Conservation (phyloP, 2,888 invertebrate species). For the Diarsia mendica region DNA sequence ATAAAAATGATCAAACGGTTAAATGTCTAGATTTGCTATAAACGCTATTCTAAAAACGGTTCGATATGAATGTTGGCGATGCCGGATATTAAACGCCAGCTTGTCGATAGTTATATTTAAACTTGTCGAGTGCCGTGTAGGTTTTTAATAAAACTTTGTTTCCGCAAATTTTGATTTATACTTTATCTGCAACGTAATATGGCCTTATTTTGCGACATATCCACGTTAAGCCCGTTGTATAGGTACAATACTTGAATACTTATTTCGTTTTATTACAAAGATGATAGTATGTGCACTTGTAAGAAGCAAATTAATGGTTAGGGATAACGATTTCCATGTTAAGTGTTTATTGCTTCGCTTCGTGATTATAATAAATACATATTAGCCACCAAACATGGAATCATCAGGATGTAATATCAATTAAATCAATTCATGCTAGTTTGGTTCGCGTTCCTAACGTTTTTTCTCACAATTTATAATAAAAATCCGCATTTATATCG, state of each 20-base stretch:
- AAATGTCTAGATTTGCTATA: slow-evolving; percentile 57
- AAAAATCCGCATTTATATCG: slow-evolving; percentile 33
- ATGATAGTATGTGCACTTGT: slow-evolving; percentile 1
- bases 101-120: slow-evolving; percentile 62
- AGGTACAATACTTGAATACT: background rate
- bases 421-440: slow-evolving; percentile 32
- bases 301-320: slow-evolving; percentile 8
- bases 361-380: slow-evolving; percentile 26
- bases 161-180: slow-evolving; percentile 54
- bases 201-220: slow-evolving; percentile 18
- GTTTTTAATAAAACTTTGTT: slow-evolving; percentile 64
- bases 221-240: background rate
- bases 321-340: slow-evolving; percentile 9
- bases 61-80: slow-evolving; percentile 56
- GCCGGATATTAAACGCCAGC: slow-evolving; percentile 70
- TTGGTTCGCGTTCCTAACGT: slow-evolving; percentile 12
- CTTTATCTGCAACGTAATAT: slow-evolving; percentile 40
- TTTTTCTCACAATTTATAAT: slow-evolving; percentile 27
- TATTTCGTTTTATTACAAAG: background rate
- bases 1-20: slow-evolving; percentile 54
- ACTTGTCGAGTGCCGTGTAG: slow-evolving; percentile 58
- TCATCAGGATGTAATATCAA: slow-evolving; percentile 28
- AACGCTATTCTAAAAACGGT: slow-evolving; percentile 54
- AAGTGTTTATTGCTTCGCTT: slow-evolving; percentile 20
- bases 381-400: slow-evolving; percentile 20